Evolutionary conservation across 1,140 invertebrate genomes (phyloP).

Genomic region (Ceratosolen solmsi): DNA sequence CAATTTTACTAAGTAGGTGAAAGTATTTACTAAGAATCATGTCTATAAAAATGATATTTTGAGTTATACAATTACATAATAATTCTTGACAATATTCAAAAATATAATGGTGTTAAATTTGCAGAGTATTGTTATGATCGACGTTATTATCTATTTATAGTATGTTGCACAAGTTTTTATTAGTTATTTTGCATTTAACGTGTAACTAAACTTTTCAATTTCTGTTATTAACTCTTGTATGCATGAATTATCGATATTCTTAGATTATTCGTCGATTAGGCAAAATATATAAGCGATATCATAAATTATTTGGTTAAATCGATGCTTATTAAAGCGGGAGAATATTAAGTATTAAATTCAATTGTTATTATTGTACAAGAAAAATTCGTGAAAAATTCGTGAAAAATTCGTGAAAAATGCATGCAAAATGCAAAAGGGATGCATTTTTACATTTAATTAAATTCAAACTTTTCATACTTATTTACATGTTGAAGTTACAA

Average conservation of each 20-base stretch:
- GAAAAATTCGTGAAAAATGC: no score
- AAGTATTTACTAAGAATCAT: slow-evolving; percentile 25
- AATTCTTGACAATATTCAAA: background rate
- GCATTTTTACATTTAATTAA: no score
- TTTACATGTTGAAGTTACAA: no score
- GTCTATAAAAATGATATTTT: slow-evolving; percentile 12
- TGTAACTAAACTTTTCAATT: background rate
- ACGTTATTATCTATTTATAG: background rate
- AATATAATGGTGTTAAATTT: background rate
- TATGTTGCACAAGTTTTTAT: background rate
- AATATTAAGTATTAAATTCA: no score
- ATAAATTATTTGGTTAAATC: background rate
- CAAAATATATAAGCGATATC: no score
- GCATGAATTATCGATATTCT: background rate
- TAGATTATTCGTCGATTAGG: no score
- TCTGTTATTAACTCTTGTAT: background rate
- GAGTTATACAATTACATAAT: slow-evolving; percentile 1
- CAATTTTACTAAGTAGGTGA: slow-evolving; percentile 32
- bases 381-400: no score
- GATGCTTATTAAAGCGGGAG: no score
- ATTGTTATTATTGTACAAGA: no score
- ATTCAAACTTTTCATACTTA: no score
- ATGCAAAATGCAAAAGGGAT: no score
- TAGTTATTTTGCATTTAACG: background rate
- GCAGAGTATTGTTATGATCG: background rate